These are phyloP conservation scores for Diplodus sargus DNA, from an alignment of 2,797 vertebrate genomes.

Conservation along the genomic window DNA sequence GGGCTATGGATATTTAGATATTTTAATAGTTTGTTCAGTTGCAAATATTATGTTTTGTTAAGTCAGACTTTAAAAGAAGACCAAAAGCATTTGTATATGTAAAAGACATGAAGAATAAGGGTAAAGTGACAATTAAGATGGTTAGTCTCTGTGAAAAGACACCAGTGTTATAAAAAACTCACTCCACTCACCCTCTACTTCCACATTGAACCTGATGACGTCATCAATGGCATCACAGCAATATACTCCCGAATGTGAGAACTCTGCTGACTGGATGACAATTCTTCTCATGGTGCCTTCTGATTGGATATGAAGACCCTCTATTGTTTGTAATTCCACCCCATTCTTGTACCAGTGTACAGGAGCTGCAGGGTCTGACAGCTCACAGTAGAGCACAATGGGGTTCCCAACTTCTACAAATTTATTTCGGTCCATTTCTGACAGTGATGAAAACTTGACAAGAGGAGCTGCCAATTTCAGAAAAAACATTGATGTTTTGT, in stretches of 20 bases:
- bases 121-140: conserved; percentile 37
- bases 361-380: conserved; percentile 83
- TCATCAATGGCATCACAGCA: conserved; percentile 89
- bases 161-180: conserved; percentile 29
- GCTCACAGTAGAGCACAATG: conserved; percentile 89
- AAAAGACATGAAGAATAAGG: conserved; percentile 14
- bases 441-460: conserved; percentile 86
- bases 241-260: conserved; percentile 87
- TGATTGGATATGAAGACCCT: conserved; percentile 87
- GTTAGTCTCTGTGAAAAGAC: conserved; percentile 51
- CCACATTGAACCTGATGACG: conserved; percentile 88
- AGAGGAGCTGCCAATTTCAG: conserved; percentile 81
- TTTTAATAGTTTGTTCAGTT: conserved; percentile 43
- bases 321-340: conserved; percentile 79
- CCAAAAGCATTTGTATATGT: conserved; percentile 2
- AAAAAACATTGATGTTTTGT: conserved; percentile 29
- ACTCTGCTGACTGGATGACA: conserved; percentile 87
- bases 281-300: conserved; percentile 89
- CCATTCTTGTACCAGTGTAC: conserved; percentile 90
- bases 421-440: conserved; percentile 90
- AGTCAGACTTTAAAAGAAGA: conserved; percentile 27
- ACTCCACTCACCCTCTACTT: conserved; percentile 86
- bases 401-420: conserved; percentile 88
- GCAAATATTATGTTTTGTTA: conserved; percentile 21
- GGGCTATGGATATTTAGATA: conserved; percentile 82